Evolutionary conservation across 1,140 invertebrate genomes (phyloP).

Genomic region (Tetramorium simillimum): DNA sequence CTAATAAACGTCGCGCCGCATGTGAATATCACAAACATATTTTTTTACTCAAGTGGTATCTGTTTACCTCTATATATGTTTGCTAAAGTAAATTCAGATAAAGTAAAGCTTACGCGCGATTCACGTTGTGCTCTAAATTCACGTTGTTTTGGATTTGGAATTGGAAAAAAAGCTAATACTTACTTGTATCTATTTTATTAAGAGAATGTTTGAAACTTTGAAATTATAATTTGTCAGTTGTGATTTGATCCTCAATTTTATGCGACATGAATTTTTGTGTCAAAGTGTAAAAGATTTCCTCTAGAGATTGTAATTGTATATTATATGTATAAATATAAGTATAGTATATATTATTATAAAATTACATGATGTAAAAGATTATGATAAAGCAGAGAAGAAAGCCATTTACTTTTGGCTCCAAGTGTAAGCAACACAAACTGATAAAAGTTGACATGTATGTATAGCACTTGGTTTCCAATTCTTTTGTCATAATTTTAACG

Average conservation of each 20-base stretch:
- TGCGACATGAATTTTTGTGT: slow-evolving; percentile 75
- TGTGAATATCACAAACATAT: neutral
- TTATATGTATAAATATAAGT: neutral
- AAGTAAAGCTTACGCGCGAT: neutral
- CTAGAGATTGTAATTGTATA: too few species aligned
- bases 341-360: neutral
- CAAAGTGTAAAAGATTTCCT: too few species aligned
- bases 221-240: neutral
- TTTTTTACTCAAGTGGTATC: neutral
- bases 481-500: too few species aligned
- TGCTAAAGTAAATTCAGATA: neutral
- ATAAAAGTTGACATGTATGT: too few species aligned
- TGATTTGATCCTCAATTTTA: slow-evolving; percentile 91
- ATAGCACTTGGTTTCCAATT: too few species aligned
- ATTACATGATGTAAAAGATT: neutral
- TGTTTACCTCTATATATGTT: neutral
- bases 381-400: neutral
- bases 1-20: neutral
- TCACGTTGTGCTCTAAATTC: neutral
- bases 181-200: neutral
- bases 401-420: neutral
- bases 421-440: too few species aligned
- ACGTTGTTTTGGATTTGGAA: neutral
- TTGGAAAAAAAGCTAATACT: neutral
- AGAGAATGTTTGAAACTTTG: neutral